These are phyloP conservation scores for Trichoplax adhaerens DNA, from an alignment of 37 sponge, comb jelly and placozoan species.

Conservation along the genomic window DNA sequence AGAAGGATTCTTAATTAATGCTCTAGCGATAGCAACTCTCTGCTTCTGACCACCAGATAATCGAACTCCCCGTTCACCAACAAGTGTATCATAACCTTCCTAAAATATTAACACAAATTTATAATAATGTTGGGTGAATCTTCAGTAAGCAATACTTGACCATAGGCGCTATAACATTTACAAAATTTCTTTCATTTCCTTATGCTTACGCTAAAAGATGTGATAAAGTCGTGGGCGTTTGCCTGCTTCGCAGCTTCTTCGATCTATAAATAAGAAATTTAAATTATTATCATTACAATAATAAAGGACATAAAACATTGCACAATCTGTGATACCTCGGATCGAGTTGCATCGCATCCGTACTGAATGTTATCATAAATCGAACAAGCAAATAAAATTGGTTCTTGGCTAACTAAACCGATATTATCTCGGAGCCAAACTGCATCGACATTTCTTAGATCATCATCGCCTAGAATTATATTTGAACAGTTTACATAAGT, in stretches of 20 bases:
- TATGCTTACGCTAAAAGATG: conserved; percentile 48
- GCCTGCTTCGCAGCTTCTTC: conserved; percentile 59
- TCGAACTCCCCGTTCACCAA: conserved; percentile 67
- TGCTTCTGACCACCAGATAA: conserved; percentile 81
- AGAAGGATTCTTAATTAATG: conserved; percentile 44
- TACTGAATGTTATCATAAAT: conserved; percentile 60
- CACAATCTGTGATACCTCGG: conserved; percentile 26
- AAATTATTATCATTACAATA: conserved; percentile 8
- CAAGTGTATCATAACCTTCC: conserved; percentile 58
- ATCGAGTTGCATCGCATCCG: conserved; percentile 45
- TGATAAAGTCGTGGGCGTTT: conserved; percentile 69
- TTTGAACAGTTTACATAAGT: too few relatives aligned
- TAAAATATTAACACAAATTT: background rate
- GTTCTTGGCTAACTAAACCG: conserved; percentile 68
- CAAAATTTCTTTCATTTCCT: background rate
- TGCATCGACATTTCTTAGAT: conserved; percentile 46
- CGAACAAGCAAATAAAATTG: conserved; percentile 64
- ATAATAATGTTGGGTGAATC: too few relatives aligned
- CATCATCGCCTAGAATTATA: conserved; percentile 16
- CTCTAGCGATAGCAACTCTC: conserved; percentile 60
- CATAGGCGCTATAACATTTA: too few relatives aligned
- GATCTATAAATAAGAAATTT: conserved; percentile 18
- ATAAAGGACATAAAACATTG: too few relatives aligned
- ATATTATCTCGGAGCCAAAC: conserved; percentile 49
- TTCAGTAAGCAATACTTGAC: too few relatives aligned